A percentile compares a stretch with the other conserved stretches of the same genome.
Conservation (phyloP, 2,888 invertebrate genomes). For the Neria commutata region DNA sequence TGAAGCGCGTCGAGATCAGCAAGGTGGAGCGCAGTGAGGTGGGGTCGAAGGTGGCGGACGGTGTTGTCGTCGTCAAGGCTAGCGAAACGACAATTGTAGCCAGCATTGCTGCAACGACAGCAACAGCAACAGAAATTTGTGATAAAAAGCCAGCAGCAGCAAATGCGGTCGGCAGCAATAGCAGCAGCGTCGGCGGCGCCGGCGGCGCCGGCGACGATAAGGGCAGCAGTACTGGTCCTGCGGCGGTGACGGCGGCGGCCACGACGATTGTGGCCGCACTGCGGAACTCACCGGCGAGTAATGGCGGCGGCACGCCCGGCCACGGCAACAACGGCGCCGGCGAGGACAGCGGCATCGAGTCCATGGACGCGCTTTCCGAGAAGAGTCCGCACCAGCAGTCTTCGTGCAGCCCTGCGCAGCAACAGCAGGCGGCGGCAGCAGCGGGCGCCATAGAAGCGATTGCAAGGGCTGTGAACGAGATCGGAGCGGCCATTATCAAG, state of each 20-base stretch:
- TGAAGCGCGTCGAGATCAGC: conserved; percentile 50
- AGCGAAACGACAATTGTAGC: conserved; percentile 23
- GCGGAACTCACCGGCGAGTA: conserved; percentile 60
- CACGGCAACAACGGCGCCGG: conserved; percentile 63
- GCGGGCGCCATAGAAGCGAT: conserved; percentile 12
- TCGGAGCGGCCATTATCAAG: conserved; percentile 16
- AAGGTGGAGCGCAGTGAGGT: conserved; percentile 28
- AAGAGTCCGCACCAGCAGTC: conserved; percentile 88
- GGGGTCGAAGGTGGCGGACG: not conserved
- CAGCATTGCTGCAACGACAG: conserved; percentile 21
- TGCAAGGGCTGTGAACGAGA: not conserved
- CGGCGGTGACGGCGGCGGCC: conserved; percentile 13
- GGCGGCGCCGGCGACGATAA: conserved; percentile 5
- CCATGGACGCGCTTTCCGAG: conserved; percentile 92
- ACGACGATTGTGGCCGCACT: conserved; percentile 35
- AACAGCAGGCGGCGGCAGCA: conserved; percentile 33
- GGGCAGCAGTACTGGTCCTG: conserved; percentile 16
- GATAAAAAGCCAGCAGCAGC: conserved; percentile 38
- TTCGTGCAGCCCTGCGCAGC: conserved; percentile 66
- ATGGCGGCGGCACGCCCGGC: conserved; percentile 63
- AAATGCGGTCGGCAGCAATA: conserved; percentile 21
- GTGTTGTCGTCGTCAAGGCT: not conserved
- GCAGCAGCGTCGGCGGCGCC: conserved; percentile 14
- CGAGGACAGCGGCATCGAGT: conserved; percentile 90
- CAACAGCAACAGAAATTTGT: conserved; percentile 33